These are phyloP conservation scores for Oncorhynchus keta DNA, from an alignment of 2,113 vertebrate genomes.

Conservation along the genomic window DNA sequence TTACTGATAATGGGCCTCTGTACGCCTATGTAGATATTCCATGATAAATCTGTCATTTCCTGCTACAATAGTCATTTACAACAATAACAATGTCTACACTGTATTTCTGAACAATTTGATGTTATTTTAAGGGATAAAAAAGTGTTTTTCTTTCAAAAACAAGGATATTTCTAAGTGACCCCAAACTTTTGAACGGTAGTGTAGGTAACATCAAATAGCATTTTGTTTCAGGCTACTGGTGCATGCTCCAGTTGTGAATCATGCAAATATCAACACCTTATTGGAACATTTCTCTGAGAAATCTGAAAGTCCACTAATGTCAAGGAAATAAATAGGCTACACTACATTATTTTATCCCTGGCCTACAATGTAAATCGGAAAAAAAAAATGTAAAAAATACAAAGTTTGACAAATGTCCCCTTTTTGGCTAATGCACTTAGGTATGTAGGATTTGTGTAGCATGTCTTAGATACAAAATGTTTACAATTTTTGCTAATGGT, in stretches of 20 bases:
- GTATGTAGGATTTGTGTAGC: not conserved
- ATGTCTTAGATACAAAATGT: conserved; percentile 2
- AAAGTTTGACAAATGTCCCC: conserved; percentile 1
- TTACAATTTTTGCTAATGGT: conserved; percentile 35
- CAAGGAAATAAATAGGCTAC: not conserved
- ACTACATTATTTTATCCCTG: not conserved
- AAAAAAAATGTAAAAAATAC: conserved; percentile 7
- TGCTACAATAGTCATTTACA: no score
- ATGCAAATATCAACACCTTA: conserved; percentile 54
- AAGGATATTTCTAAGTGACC: no score
- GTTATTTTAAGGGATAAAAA: no score
- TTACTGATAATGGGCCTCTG: no score
- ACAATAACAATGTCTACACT: no score
- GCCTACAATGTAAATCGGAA: not conserved
- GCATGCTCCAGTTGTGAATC: conserved; percentile 58
- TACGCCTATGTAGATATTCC: no score
- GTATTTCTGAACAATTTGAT: no score
- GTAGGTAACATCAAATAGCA: conserved; percentile 42
- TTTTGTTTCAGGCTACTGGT: conserved; percentile 38
- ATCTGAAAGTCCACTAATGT: conserved; percentile 27
- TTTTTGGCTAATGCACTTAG: conserved; percentile 23
- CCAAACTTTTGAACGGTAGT: no score
- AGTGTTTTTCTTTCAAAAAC: no score
- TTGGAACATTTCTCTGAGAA: conserved; percentile 41
- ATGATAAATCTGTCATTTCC: no score